Evolutionary conservation across 2,797 vertebrate species (phyloP).

Genomic region (Sebastes baramenuke): DNA sequence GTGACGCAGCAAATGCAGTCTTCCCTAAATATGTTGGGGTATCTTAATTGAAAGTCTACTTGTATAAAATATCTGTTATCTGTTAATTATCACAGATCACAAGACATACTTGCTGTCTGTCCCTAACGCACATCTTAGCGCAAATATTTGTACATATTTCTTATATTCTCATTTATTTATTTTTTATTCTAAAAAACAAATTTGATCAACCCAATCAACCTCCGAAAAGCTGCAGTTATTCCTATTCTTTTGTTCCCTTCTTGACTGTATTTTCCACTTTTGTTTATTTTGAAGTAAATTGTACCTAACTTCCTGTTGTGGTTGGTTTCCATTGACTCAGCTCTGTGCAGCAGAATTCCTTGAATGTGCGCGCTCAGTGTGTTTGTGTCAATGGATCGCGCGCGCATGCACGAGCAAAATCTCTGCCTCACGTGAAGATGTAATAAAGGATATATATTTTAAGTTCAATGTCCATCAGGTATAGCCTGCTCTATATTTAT

Average conservation of each 20-base stretch:
- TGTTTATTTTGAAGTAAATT: conserved; percentile 23
- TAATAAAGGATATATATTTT: background rate
- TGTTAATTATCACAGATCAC: too few relatives aligned
- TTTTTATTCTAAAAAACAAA: too few relatives aligned
- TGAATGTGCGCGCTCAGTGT: conserved; percentile 13
- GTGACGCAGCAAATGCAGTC: too few relatives aligned
- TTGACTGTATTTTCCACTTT: background rate
- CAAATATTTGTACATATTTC: background rate
- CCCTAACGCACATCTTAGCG: too few relatives aligned
- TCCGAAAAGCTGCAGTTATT: background rate
- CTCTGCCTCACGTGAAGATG: background rate
- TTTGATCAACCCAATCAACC: background rate
- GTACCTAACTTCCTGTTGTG: background rate
- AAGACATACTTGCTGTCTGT: too few relatives aligned
- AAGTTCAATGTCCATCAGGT: background rate
- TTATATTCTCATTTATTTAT: too few relatives aligned
- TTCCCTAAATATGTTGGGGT: too few relatives aligned
- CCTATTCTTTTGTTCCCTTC: background rate
- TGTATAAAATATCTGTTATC: too few relatives aligned
- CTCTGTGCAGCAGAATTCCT: conserved; percentile 23
- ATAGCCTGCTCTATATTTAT: background rate
- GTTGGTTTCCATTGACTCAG: background rate
- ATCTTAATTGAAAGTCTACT: too few relatives aligned
- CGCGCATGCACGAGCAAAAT: background rate
- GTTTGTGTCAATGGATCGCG: background rate